These are phyloP conservation scores for Brachyhypopomus gauderio DNA, from an alignment of 2,113 vertebrate species.

Conservation along the genomic window DNA sequence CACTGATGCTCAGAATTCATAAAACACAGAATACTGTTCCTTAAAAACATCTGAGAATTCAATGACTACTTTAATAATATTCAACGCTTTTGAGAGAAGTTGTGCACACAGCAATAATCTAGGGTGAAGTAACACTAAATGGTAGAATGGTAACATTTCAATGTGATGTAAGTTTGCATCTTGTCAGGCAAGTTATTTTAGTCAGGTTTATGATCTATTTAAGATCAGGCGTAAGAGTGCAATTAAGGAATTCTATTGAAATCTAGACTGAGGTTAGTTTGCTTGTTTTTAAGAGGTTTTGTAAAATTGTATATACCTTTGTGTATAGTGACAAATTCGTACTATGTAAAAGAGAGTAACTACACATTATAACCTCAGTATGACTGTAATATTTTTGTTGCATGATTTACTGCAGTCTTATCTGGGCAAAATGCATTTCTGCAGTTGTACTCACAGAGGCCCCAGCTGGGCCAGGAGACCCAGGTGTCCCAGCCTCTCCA, in stretches of 20 bases:
- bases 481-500: constrained; percentile 88
- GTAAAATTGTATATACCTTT: too few relatives aligned
- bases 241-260: too few relatives aligned
- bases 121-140: background rate
- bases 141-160: background rate
- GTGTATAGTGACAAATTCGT: too few relatives aligned
- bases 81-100: too few relatives aligned
- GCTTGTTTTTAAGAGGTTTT: too few relatives aligned
- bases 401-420: background rate
- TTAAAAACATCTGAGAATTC: too few relatives aligned
- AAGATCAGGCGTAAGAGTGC: too few relatives aligned
- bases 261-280: too few relatives aligned
- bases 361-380: background rate
- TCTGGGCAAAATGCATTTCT: background rate
- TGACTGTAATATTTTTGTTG: background rate
- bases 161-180: background rate
- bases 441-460: constrained; percentile 80
- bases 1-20: background rate
- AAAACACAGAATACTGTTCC: background rate
- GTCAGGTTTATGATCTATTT: too few relatives aligned
- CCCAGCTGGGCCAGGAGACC: constrained; percentile 90
- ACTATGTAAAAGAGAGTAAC: too few relatives aligned
- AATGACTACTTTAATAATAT: too few relatives aligned
- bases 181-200: background rate
- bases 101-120: background rate